Evolutionary conservation across 2,113 vertebrate species (phyloP), one percentile per base, ranked within the genome.

Genomic region (Neomonachus schauinslandi): DNA sequence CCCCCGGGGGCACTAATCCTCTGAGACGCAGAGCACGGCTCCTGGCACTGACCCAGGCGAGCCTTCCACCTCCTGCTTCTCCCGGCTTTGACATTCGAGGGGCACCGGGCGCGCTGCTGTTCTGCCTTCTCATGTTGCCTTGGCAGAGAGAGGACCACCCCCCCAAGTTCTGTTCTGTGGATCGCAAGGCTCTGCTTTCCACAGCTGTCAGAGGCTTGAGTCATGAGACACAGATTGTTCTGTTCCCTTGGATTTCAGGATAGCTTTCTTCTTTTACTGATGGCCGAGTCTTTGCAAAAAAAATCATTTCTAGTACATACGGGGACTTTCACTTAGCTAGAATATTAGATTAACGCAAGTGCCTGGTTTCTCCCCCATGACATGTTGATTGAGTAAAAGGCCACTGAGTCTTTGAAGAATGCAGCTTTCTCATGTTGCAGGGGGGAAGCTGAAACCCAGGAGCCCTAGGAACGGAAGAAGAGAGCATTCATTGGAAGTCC

Each of bases 141-240:
- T 53, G 59, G 85, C 81, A 82, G 94, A 31, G 87, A 28, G 24
- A 46, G 33, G 76, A 74, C 28, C 22, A 24, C 22, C 69, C 59
- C 46, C 89, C 93, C 26, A 24, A 14, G 91, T 18, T 80, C 93
- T 94, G 26, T 9, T 31, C 84, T 28, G 33, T 49, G 9, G 59
- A 53, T 39, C 16, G 39, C 39, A 18, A 4, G 13, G 61, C 49
- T 67, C 59, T 61, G 81, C 85, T 83, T 55, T 61, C 82, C 36
- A 21, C 36, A 63, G 59, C 93, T 85, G 85, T 46, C 46, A 2
- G 97, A 80, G 57, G 72, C 74, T 82, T 88, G 89, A 98, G 92
- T 97, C 97, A 94, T 74, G 74, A 76, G 89, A 33, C 53, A 67
- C 69, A 84, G 94, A 59, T 21, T 59, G 74, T 94, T 95, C 90